Percentiles rank a stretch among this genome's conserved stretches.
Evolutionary conservation across 2,888 invertebrate species (phyloP).

Genomic region (Isotomurus palustris): DNA sequence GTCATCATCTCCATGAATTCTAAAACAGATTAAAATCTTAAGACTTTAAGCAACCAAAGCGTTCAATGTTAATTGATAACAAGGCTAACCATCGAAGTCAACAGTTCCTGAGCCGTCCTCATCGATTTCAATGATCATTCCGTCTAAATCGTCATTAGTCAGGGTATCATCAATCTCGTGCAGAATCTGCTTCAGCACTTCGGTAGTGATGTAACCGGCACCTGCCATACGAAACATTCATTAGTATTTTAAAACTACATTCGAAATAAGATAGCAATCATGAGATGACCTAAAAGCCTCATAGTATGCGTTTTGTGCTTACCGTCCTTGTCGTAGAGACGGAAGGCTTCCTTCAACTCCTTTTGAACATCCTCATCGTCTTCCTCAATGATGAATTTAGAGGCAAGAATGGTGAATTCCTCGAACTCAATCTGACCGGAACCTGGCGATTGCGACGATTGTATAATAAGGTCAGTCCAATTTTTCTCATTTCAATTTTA

Average conservation of each 20-base stretch:
- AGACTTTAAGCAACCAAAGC: slow-evolving; percentile 1
- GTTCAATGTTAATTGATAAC: background rate
- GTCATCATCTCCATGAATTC: slow-evolving; percentile 97
- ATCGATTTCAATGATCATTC: slow-evolving; percentile 36
- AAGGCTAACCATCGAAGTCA: slow-evolving; percentile 75
- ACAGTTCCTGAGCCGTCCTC: slow-evolving; percentile 48
- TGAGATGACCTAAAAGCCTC: background rate
- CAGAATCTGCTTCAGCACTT: slow-evolving; percentile 12
- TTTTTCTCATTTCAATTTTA: too few relatives aligned
- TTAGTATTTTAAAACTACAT: too few relatives aligned
- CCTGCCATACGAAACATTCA: too few relatives aligned
- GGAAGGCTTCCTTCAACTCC: slow-evolving; percentile 51
- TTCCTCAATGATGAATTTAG: slow-evolving; percentile 56
- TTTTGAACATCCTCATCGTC: slow-evolving; percentile 57
- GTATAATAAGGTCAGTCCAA: too few relatives aligned
- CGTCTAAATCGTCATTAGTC: slow-evolving; percentile 6
- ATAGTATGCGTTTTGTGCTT: too few relatives aligned
- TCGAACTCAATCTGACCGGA: slow-evolving; percentile 56
- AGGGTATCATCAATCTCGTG: slow-evolving; percentile 14
- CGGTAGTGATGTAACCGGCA: slow-evolving; percentile 18
- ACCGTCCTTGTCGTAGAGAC: slow-evolving; percentile 55
- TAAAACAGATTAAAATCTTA: slow-evolving; percentile 57
- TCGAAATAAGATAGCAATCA: background rate
- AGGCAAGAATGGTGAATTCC: slow-evolving; percentile 55
- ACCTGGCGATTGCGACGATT: slow-evolving; percentile 48